These are phyloP conservation scores for Erpornis zantholeuca DNA, from an alignment of 2,113 vertebrate genomes.

Conservation along the genomic window DNA sequence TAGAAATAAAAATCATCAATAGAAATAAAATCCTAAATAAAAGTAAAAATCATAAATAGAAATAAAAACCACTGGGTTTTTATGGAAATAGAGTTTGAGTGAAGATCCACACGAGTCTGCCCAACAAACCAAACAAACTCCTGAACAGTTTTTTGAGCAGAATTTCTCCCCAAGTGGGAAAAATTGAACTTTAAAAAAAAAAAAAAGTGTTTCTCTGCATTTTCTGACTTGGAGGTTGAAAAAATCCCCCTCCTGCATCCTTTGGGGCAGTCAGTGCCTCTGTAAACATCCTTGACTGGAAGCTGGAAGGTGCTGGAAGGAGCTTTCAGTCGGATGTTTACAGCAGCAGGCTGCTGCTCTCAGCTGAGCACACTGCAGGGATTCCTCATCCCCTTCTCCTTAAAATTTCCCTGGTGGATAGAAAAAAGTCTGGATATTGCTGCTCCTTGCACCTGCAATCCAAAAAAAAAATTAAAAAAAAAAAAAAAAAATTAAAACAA, in stretches of 20 bases:
- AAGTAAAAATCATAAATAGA: not conserved
- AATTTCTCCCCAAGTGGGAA: too few relatives aligned
- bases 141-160: too few relatives aligned
- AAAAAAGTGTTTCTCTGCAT: not conserved
- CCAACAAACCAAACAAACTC: not conserved
- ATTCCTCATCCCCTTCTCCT: not conserved
- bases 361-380: not conserved
- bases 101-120: not conserved
- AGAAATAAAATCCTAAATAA: not conserved
- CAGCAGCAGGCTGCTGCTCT: conserved; percentile 91
- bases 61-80: not conserved
- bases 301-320: conserved; percentile 83
- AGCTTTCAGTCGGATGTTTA: conserved; percentile 99
- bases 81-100: not conserved
- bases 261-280: conserved; percentile 82
- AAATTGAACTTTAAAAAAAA: not conserved
- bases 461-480: not conserved
- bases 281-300: conserved; percentile 99
- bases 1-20: not conserved
- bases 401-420: not conserved
- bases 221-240: not conserved
- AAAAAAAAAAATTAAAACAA: not conserved
- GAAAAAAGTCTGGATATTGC: too few relatives aligned
- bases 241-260: not conserved
- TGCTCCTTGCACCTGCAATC: not conserved